phyloP scores from a whole-genome alignment of 92 coral and sea anemone species.

The Paragorgia papillata region DNA sequence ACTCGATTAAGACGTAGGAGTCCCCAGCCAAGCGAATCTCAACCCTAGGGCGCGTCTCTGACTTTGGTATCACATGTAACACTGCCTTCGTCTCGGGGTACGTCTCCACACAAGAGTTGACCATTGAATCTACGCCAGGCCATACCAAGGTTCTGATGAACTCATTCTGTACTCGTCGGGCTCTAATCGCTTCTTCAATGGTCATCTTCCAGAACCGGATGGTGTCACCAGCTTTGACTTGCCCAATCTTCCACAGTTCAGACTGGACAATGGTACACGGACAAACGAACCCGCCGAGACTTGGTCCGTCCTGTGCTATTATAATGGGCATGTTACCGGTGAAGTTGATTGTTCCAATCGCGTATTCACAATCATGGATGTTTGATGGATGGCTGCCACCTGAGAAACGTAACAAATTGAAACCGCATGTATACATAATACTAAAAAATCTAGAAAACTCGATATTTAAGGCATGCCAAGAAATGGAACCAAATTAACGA shows the following conservation, averaged over 20 bases:
- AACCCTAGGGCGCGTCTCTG: constrained; percentile 47
- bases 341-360: constrained; percentile 64
- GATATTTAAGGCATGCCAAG: no score
- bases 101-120: neutral
- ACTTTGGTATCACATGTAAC: constrained; percentile 44
- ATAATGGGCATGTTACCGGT: constrained; percentile 73
- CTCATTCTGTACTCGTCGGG: constrained; percentile 47
- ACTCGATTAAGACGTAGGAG: constrained; percentile 58
- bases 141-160: constrained; percentile 36
- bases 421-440: no score
- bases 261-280: constrained; percentile 71
- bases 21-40: constrained; percentile 69
- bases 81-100: constrained; percentile 50
- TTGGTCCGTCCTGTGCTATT: constrained; percentile 70
- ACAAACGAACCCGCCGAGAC: constrained; percentile 73
- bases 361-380: constrained; percentile 69
- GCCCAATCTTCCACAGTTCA: constrained; percentile 68
- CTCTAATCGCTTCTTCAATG: constrained; percentile 52
- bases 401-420: no score
- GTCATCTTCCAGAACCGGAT: constrained; percentile 57
- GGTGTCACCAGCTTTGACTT: constrained; percentile 58
- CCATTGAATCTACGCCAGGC: neutral
- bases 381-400: constrained; percentile 77
- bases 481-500: no score
- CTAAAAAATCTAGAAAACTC: no score